Percentiles rank a stretch among this genome's conserved stretches.
These are phyloP conservation scores for Ophion slaviceki DNA, from an alignment of 2,888 invertebrate genomes.

Conservation along the genomic window DNA sequence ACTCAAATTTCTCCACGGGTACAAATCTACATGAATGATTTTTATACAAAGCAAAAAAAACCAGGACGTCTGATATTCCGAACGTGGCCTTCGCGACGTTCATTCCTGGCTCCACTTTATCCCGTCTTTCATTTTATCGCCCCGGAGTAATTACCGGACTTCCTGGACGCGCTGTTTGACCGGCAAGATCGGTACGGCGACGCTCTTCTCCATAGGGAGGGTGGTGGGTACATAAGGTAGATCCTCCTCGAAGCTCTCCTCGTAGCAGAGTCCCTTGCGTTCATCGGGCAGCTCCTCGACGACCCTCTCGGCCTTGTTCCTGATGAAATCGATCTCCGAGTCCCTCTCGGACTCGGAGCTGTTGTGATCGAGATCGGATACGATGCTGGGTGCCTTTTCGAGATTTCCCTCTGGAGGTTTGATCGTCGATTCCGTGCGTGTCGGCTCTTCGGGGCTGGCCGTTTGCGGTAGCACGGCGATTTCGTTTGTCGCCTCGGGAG, in stretches of 20 bases:
- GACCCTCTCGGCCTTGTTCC: constrained; percentile 85
- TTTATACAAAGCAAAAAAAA: too few species aligned
- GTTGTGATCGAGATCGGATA: constrained; percentile 80
- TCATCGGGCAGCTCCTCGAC: constrained; percentile 87
- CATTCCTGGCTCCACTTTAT: background rate
- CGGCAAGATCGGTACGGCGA: constrained; percentile 92
- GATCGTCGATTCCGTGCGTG: constrained; percentile 12
- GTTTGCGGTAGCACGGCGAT: background rate
- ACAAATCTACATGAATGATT: too few species aligned
- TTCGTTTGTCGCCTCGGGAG: background rate
- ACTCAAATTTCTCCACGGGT: background rate
- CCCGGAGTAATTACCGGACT: constrained; percentile 74
- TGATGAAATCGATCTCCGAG: constrained; percentile 85
- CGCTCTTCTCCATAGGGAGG: constrained; percentile 92
- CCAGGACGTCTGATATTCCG: too few species aligned
- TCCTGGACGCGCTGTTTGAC: constrained; percentile 87
- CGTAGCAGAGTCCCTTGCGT: constrained; percentile 90
- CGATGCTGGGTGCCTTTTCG: constrained; percentile 76
- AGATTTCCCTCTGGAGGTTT: constrained; percentile 66
- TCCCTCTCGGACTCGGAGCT: constrained; percentile 90
- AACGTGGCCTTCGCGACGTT: background rate
- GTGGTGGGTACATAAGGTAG: constrained; percentile 96
- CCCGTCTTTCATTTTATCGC: background rate
- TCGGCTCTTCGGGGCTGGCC: background rate
- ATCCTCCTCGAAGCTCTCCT: constrained; percentile 93